These are phyloP conservation scores for Platycheirus rosarum DNA, from an alignment of 2,888 invertebrate species.

Conservation along the genomic window DNA sequence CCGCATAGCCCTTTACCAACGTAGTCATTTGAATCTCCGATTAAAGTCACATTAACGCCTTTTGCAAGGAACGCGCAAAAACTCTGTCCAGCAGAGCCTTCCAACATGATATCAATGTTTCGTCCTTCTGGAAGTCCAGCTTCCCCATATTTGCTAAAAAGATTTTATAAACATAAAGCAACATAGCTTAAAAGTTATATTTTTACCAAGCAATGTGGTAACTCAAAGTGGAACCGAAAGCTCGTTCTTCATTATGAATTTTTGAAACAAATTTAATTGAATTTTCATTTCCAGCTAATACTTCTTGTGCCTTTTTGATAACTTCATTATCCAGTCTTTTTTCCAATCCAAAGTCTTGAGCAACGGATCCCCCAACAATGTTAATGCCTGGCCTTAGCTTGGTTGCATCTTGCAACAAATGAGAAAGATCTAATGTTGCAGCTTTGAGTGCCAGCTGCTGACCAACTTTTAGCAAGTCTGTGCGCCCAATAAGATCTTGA, in stretches of 20 bases:
- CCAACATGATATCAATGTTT: slow-evolving; percentile 90
- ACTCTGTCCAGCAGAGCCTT: slow-evolving; percentile 98
- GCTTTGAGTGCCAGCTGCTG: slow-evolving; percentile 91
- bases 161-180: neutral
- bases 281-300: slow-evolving; percentile 89
- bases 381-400: slow-evolving; percentile 95
- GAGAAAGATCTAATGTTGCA: slow-evolving; percentile 90
- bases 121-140: slow-evolving; percentile 91
- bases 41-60: slow-evolving; percentile 94
- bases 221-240: slow-evolving; percentile 96
- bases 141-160: slow-evolving; percentile 91
- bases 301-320: slow-evolving; percentile 88
- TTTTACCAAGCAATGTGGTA: slow-evolving; percentile 95
- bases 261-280: slow-evolving; percentile 88
- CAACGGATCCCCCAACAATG: slow-evolving; percentile 93
- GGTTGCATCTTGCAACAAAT: slow-evolving; percentile 94
- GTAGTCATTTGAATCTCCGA: slow-evolving; percentile 99
- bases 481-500: slow-evolving; percentile 96
- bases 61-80: slow-evolving; percentile 98
- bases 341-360: slow-evolving; percentile 93
- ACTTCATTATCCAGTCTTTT: slow-evolving; percentile 92
- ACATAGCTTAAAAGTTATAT: neutral
- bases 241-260: slow-evolving; percentile 95
- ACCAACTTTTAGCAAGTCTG: slow-evolving; percentile 91
- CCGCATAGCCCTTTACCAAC: slow-evolving; percentile 98